Evolutionary conservation across 2,797 vertebrate species (phyloP), one percentile per base, ranked within the genome.

Genomic region (Garrulus glandarius): DNA sequence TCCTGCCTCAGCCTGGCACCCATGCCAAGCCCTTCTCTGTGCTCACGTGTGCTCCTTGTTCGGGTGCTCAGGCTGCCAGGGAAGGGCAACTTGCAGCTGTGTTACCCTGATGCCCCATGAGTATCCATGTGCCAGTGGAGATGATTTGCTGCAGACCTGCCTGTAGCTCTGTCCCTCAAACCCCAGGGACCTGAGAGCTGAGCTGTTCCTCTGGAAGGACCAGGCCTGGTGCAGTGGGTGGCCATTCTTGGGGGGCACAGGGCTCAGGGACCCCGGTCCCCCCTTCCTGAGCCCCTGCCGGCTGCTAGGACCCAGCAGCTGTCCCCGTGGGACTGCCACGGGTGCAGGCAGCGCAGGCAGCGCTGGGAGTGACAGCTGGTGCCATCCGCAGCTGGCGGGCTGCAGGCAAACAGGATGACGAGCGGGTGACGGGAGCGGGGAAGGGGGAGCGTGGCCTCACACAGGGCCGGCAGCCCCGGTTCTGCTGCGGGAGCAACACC

Each of bases 291-390:
- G 77, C 57, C 49, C 84, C 23, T 0, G 47, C 39, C 1, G 90
- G 92, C 91, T 87, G 90, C 95, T 97, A 96, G 96, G 97, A 97
- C 94, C 95, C 97, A 96, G 96, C 87, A 96, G 96, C 96, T 92
- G 89, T 93, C 84, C 92, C 72, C 1, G 19, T 84, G 63, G 93
- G 86, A 94, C 81, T 4, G 61, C 76, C 84, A 46, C 39, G 59
- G 79, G 93, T 70, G 95, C 97, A 92, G 72, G 94, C 96, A 96
- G 94, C 24, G 95, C 97, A 95, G 83, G 96, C 96, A 97, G 95
- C 22, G 87, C 93, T 32, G 95, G 97, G 95, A 97, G 98, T 98
- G 97, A 97, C 98, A 98, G 98, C 97, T 98, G 93, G 98, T 98
- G 97, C 98, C 98, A 97, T 98, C 98, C 94, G 68, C 97, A 96